Evolutionary conservation across 2,113 vertebrate species (phyloP).

Genomic region (Apteryx mantelli): DNA sequence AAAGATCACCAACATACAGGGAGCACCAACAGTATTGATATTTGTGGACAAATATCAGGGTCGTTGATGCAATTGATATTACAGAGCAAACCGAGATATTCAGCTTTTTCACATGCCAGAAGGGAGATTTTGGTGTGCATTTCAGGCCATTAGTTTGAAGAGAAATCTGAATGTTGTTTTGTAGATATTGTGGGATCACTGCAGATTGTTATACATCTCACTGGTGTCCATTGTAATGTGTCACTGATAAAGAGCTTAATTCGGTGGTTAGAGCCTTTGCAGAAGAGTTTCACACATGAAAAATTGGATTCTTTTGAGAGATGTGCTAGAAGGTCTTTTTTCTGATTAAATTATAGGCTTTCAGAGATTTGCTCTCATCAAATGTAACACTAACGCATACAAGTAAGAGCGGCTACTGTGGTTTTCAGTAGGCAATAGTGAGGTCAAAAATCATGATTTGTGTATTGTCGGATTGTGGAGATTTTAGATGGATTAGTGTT

Average conservation of each 20-base stretch:
- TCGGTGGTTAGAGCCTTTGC: neutral
- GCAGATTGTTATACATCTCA: neutral
- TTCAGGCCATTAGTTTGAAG: neutral
- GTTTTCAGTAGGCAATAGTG: neutral
- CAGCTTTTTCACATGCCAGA: neutral
- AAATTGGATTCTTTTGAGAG: neutral
- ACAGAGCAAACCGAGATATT: neutral
- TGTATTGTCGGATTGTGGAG: neutral
- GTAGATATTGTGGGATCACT: slow-evolving; percentile 13
- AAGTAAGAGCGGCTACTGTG: neutral
- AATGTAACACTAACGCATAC: neutral
- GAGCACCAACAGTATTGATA: neutral
- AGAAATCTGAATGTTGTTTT: neutral
- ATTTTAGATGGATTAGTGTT: neutral
- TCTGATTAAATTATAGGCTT: neutral
- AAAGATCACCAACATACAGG: neutral
- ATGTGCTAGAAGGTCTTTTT: neutral
- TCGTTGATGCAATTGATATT: neutral
- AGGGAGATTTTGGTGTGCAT: neutral
- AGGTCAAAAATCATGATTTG: neutral
- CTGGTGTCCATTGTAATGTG: neutral
- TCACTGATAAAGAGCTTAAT: slow-evolving; percentile 24
- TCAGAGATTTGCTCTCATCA: neutral
- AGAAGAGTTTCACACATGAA: neutral
- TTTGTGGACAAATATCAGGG: neutral